Evolutionary conservation across 1,140 invertebrate genomes (phyloP).

Genomic region (Aphelinus certus): DNA sequence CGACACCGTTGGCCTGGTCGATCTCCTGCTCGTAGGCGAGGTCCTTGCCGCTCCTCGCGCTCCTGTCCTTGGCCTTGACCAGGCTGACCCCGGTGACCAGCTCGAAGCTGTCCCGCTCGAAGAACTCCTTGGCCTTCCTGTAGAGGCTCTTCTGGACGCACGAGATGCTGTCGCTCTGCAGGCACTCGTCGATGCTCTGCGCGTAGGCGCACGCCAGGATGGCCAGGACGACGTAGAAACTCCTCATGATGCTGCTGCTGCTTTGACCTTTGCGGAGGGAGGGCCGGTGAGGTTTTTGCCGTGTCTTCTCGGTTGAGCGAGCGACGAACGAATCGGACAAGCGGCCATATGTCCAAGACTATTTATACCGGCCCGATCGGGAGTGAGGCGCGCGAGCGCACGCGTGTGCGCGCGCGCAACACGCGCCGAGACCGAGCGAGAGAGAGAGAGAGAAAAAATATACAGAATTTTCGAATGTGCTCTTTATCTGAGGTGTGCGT

Average conservation of each 20-base stretch:
- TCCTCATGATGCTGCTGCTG: slow-evolving; percentile 13
- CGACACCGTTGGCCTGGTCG: slow-evolving; percentile 63
- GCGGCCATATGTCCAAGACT: slow-evolving; percentile 34
- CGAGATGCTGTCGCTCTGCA: slow-evolving; percentile 73
- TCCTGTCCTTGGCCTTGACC: slow-evolving; percentile 63
- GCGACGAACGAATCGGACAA: slow-evolving; percentile 31
- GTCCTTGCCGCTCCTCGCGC: slow-evolving; percentile 60
- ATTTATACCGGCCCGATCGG: slow-evolving; percentile 36
- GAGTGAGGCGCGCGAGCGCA: neutral
- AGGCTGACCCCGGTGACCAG: slow-evolving; percentile 69
- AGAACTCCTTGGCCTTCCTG: slow-evolving; percentile 71
- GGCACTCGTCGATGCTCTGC: slow-evolving; percentile 66
- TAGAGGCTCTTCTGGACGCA: slow-evolving; percentile 72
- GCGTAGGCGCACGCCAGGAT: slow-evolving; percentile 48
- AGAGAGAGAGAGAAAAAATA: slow-evolving; percentile 24
- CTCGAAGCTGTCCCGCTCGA: slow-evolving; percentile 69
- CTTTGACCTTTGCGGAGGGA: neutral
- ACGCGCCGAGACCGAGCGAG: neutral
- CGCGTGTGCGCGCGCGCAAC: slow-evolving; percentile 5
- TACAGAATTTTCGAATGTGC: slow-evolving; percentile 28
- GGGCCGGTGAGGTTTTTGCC: neutral
- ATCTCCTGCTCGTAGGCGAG: slow-evolving; percentile 64
- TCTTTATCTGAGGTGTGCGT: slow-evolving; percentile 13
- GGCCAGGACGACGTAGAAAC: slow-evolving; percentile 38
- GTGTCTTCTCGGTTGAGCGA: slow-evolving; percentile 31